Evolutionary conservation across 2,113 vertebrate genomes (phyloP).

Genomic region (Pterocles orientalis): DNA sequence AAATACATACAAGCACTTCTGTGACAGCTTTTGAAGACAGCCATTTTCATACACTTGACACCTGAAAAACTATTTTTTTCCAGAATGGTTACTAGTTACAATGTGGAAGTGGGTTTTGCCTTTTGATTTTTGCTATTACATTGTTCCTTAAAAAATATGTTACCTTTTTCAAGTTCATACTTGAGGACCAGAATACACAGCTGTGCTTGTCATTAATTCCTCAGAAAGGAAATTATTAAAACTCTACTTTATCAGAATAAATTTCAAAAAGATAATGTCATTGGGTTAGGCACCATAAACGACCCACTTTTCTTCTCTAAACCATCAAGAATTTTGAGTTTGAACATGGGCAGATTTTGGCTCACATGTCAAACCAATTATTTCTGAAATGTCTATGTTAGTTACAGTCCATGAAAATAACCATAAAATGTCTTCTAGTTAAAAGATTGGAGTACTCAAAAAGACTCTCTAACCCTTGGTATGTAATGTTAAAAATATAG

Average conservation of each 20-base stretch:
- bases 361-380: not conserved
- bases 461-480: not conserved
- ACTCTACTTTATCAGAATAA: not conserved
- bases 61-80: not conserved
- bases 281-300: not conserved
- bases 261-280: not conserved
- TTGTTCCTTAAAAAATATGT: not conserved
- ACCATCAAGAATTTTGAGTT: not conserved
- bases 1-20: not conserved
- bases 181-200: not conserved
- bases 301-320: not conserved
- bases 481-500: not conserved
- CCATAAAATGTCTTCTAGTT: not conserved
- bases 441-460: not conserved
- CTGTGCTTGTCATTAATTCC: not conserved
- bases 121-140: not conserved
- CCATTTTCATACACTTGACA: not conserved
- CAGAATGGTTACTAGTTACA: not conserved
- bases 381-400: not conserved
- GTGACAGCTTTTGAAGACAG: not conserved
- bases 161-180: not conserved
- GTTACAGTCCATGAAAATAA: not conserved
- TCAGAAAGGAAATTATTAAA: not conserved
- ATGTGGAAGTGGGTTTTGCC: not conserved
- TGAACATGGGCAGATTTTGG: not conserved